phyloP scores from a whole-genome alignment of 30 jellyfish, hydroid and myxozoan genomes.

The Hydractinia symbiolongicarpus region DNA sequence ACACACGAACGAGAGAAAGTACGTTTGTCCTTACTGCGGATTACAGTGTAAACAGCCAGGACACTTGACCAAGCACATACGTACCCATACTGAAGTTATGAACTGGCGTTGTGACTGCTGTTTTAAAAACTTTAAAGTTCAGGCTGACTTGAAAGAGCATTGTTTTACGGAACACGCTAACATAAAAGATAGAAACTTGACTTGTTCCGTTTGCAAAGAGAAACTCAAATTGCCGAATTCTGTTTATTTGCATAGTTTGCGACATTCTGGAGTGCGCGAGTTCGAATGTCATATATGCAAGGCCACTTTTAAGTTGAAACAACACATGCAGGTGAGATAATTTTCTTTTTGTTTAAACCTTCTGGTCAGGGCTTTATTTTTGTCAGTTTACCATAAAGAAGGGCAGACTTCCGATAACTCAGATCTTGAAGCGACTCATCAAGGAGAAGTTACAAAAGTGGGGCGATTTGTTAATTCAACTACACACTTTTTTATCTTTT shows the following conservation, averaged over 20 bases:
- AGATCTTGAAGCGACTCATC: no score
- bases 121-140: constrained; percentile 33
- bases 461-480: no score
- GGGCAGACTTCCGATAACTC: no score
- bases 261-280: constrained; percentile 47
- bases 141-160: constrained; percentile 38
- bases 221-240: constrained; percentile 38
- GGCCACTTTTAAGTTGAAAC: constrained; percentile 42
- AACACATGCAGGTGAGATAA: constrained; percentile 34
- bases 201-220: constrained; percentile 46
- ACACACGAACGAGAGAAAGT: constrained; percentile 39
- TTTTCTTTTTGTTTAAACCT: not conserved
- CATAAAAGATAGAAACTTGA: constrained; percentile 33
- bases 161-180: constrained; percentile 34
- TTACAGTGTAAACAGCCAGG: constrained; percentile 45
- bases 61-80: constrained; percentile 38
- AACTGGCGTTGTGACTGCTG: constrained; percentile 49
- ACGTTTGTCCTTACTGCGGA: constrained; percentile 34
- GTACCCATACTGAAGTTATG: constrained; percentile 47
- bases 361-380: constrained; percentile 1
- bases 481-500: no score
- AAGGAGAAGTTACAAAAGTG: no score
- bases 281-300: constrained; percentile 38
- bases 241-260: constrained; percentile 38
- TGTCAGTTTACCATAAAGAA: not conserved